Conservation (phyloP, 2,113 vertebrate species). For the Pteropus alecto region DNA sequence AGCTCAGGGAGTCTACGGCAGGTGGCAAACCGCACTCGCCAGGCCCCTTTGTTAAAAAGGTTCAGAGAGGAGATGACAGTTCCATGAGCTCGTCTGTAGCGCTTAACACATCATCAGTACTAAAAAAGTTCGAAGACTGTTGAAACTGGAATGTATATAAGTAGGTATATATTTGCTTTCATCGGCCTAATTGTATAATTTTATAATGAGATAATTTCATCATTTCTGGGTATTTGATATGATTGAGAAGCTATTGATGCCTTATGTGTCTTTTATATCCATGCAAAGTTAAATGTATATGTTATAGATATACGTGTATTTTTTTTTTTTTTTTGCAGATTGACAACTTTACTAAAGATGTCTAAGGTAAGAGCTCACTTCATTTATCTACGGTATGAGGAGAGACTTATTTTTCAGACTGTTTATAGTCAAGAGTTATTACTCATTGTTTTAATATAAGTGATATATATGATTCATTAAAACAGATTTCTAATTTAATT, state of each 20-base stretch:
- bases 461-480: not conserved
- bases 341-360: conserved; percentile 74
- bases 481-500: not conserved
- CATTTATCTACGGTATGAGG: not conserved
- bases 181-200: not conserved
- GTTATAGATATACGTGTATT: not conserved
- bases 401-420: not conserved
- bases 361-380: conserved; percentile 82
- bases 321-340: conserved; percentile 68
- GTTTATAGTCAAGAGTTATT: not conserved
- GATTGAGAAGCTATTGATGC: not conserved
- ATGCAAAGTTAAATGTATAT: not conserved
- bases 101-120: not conserved
- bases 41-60: not conserved
- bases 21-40: too few relatives aligned
- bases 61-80: not conserved
- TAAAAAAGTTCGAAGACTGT: not conserved
- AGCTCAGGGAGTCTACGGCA: not conserved
- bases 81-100: not conserved
- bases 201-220: not conserved
- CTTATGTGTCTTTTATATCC: not conserved
- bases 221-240: not conserved
- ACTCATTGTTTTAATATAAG: not conserved
- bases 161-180: not conserved
- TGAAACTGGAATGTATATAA: not conserved